Percentiles rank a stretch among this genome's conserved stretches.
phyloP scores from a whole-genome alignment of 2,113 vertebrate species.

The Grammomys dolichurus region DNA sequence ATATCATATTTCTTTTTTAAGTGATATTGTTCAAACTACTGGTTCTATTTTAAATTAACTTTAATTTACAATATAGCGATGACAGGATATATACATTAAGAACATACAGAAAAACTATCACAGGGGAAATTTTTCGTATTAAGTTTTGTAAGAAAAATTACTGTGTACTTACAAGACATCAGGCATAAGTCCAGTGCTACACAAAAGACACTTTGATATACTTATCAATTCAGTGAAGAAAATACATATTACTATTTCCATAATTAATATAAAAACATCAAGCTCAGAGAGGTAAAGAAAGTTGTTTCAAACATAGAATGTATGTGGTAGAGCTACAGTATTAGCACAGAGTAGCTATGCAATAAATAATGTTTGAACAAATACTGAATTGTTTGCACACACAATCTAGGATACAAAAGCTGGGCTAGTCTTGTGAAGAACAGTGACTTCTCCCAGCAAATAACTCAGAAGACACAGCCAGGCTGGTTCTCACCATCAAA shows the following conservation, averaged over 20 bases:
- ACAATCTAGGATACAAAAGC: neutral
- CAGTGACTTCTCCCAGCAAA: neutral
- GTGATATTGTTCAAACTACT: neutral
- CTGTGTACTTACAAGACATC: neutral
- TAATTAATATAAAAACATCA: slow-evolving; percentile 1
- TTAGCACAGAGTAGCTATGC: neutral
- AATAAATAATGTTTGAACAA: neutral
- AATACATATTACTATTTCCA: neutral
- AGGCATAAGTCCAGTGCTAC: neutral
- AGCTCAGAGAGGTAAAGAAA: neutral
- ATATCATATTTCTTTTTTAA: neutral
- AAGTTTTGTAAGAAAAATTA: slow-evolving; percentile 39
- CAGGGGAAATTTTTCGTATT: neutral
- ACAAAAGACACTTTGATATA: neutral
- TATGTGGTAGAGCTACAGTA: neutral
- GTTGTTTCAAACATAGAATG: neutral
- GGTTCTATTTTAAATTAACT: neutral
- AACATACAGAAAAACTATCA: slow-evolving; percentile 5
- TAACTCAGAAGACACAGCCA: neutral
- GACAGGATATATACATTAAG: neutral
- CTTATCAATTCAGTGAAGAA: neutral
- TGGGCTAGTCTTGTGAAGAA: neutral
- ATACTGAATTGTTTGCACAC: neutral
- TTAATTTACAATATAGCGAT: slow-evolving; percentile 16
- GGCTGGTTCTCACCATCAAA: neutral